Percentiles rank a stretch among this genome's conserved stretches.
Conservation (phyloP, 2,888 invertebrate species). For the Drosophila stalkeri region DNA sequence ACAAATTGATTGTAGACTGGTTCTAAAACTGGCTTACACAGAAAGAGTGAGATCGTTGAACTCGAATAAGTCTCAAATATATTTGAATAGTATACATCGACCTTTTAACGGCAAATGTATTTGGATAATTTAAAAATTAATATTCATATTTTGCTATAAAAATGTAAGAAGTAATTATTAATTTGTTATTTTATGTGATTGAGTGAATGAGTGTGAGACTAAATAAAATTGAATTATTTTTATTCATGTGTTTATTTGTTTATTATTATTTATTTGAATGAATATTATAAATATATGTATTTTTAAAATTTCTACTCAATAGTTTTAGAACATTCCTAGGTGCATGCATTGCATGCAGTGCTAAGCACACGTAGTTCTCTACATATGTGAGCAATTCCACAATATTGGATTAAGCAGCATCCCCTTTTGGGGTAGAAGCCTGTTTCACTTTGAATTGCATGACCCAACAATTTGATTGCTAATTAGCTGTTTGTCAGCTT, state of each 20-base stretch:
- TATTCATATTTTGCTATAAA: background rate
- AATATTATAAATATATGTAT: no score
- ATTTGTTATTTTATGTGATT: no score
- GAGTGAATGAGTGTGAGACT: no score
- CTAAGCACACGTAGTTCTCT: background rate
- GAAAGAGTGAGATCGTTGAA: slow-evolving; percentile 3
- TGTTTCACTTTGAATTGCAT: background rate
- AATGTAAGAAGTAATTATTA: background rate
- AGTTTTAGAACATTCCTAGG: no score
- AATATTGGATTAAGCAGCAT: background rate
- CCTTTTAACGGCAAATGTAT: background rate
- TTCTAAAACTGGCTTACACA: slow-evolving; percentile 29
- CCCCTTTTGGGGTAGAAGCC: background rate
- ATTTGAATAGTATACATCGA: background rate
- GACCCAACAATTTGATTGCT: slow-evolving; percentile 32
- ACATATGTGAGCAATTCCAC: background rate
- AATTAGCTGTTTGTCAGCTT: slow-evolving; percentile 57
- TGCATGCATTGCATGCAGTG: no score
- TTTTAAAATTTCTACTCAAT: background rate
- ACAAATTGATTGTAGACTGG: slow-evolving; percentile 20
- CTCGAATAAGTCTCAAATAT: background rate
- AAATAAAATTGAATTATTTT: no score
- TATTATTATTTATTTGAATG: no score
- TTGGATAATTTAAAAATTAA: background rate
- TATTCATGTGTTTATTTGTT: no score